Evolutionary conservation across 2,797 vertebrate genomes (phyloP).

Genomic region (Pithecia hirsuta): DNA sequence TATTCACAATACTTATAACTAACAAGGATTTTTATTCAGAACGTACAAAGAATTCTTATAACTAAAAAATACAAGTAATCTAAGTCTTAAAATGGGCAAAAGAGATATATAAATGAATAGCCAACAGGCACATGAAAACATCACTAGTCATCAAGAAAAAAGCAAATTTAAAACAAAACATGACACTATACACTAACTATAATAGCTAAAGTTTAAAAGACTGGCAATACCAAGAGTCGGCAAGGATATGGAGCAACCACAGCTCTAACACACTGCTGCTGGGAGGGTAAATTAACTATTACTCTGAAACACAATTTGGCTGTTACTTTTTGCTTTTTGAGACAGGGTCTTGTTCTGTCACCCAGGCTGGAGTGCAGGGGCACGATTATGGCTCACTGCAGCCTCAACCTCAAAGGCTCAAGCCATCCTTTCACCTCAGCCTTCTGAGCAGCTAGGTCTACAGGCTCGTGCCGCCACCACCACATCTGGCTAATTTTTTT

Average conservation of each 20-base stretch:
- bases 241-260: background rate
- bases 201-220: background rate
- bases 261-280: background rate
- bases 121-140: background rate
- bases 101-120: background rate
- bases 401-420: no score
- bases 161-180: background rate
- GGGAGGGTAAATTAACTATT: background rate
- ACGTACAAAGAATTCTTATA: background rate
- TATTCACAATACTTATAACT: background rate
- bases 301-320: background rate
- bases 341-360: no score
- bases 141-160: background rate
- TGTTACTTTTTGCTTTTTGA: background rate
- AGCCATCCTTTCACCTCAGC: no score
- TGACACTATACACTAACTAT: background rate
- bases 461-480: no score
- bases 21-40: background rate
- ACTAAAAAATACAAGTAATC: background rate
- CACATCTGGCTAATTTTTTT: no score
- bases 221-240: background rate
- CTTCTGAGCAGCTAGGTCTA: no score
- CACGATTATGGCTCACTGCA: no score
- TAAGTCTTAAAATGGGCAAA: background rate
- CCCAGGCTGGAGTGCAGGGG: no score